Base-by-base conservation (phyloP, 2,797 vertebrate genomes). In the Lagocephalus sceleratus region DNA sequence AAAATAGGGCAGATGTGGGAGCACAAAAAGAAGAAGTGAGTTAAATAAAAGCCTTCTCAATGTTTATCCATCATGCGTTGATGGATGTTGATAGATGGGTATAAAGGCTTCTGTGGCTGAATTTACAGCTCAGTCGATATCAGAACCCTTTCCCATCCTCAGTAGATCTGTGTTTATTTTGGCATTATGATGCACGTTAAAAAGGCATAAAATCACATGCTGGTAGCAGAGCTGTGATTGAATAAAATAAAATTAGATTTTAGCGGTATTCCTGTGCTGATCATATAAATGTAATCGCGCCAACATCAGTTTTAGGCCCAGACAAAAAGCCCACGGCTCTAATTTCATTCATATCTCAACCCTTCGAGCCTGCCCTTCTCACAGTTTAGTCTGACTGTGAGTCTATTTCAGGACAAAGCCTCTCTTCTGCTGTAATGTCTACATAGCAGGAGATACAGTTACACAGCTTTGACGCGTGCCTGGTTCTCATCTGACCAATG, bases 371-470 rank as follows among this genome's bases (percentile, higher is more conserved):
- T 19, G 16, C 60, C 56, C 21, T 44, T 15, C 32, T 58, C 52
- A 41, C 22, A 40, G 51, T 47, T 63, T 44, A 32, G 20, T 57
- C 60, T 52, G 26, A 63, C 66, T 57, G 54, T 54, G 44, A 21
- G 47, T 79, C 66, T 78, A 77, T 81, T 86, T 82, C 40, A 55
- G 64, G 65, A 75, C 53, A 66, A 73, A 65, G 43, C 57, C 20
- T 59, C 49, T 53, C 41, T 39, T 39, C 47, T 47, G 61, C 57
- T 48, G 51, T 76, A 66, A 54, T 66, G 60, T 72, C 56, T 40
- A 39, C 48, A 57, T 63, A 52, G 61, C 56, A 19, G 32, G 32
- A 35, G 32, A 61, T 54, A 62, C 20, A 19, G 20, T 70, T 74
- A 57, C 60, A 53, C 75, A 55, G 35, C 38, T 29, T 66, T 48